A percentile compares a stretch with the other conserved stretches of the same genome.
Evolutionary conservation across 2,113 vertebrate species (phyloP).

Genomic region (Rhizomys pruinosus): DNA sequence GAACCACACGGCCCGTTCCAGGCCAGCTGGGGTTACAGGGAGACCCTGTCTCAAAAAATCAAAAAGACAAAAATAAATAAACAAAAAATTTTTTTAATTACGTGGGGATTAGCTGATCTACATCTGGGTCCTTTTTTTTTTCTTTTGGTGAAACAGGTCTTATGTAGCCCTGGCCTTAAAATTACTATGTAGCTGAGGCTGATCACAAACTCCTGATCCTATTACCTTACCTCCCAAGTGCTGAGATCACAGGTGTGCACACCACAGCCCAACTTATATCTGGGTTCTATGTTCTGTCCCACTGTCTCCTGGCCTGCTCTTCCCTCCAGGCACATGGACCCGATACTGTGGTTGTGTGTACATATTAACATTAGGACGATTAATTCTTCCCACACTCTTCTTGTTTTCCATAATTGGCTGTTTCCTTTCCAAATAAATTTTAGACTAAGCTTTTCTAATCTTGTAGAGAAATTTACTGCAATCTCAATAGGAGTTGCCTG

Average conservation of each 20-base stretch:
- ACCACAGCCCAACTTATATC: neutral
- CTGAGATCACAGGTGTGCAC: too few relatives aligned
- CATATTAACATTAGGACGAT: neutral
- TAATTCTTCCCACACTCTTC: neutral
- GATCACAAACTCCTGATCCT: neutral
- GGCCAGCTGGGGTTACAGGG: too few relatives aligned
- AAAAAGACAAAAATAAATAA: too few relatives aligned
- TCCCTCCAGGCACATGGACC: neutral
- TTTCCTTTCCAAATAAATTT: conserved; percentile 14
- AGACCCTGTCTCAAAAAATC: too few relatives aligned
- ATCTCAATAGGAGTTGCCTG: neutral
- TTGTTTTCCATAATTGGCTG: neutral
- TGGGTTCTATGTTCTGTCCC: neutral
- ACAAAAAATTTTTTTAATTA: too few relatives aligned
- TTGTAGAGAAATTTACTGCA: neutral
- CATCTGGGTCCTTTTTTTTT: too few relatives aligned
- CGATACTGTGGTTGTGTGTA: neutral
- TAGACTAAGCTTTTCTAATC: neutral
- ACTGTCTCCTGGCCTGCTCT: neutral
- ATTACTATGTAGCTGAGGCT: neutral
- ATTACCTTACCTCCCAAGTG: neutral
- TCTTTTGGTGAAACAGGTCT: too few relatives aligned
- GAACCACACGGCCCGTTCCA: too few relatives aligned
- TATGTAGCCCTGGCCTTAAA: too few relatives aligned
- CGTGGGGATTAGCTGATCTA: neutral